Percentiles rank a stretch among this genome's conserved stretches.
These are phyloP conservation scores for Leucozona laternaria DNA, from an alignment of 2,888 invertebrate genomes.

Conservation along the genomic window DNA sequence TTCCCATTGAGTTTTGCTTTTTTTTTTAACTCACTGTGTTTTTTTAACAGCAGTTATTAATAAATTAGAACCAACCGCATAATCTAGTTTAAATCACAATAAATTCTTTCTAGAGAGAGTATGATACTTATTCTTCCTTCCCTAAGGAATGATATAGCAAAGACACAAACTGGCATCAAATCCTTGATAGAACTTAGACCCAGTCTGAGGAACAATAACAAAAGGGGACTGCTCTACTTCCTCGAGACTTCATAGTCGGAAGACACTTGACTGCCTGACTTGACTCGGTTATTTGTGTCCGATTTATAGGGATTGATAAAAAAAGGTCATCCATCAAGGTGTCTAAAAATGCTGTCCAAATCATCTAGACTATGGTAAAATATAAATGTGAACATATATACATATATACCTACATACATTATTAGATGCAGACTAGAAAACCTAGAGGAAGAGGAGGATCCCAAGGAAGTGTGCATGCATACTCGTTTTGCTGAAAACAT, in stretches of 20 bases:
- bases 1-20: neutral
- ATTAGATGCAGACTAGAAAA: neutral
- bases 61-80: constrained; percentile 44
- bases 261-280: constrained; percentile 72
- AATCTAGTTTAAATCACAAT: constrained; percentile 33
- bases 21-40: neutral
- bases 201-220: constrained; percentile 14
- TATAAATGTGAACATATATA: neutral
- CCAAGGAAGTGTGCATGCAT: constrained; percentile 67
- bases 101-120: constrained; percentile 25
- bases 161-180: constrained; percentile 13
- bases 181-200: neutral
- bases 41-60: constrained; percentile 17
- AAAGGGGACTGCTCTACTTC: constrained; percentile 21
- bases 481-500: constrained; percentile 50
- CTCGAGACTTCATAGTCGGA: constrained; percentile 44
- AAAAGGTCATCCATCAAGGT: constrained; percentile 73
- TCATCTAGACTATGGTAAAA: constrained; percentile 57
- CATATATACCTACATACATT: neutral
- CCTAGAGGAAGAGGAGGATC: constrained; percentile 58
- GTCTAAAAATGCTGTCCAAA: constrained; percentile 74
- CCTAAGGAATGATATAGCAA: neutral
- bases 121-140: constrained; percentile 35
- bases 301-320: constrained; percentile 74
- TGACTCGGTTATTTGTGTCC: constrained; percentile 72